These are phyloP conservation scores for Drosophila ficusphila DNA, from an alignment of 1,140 invertebrate genomes.

Conservation along the genomic window DNA sequence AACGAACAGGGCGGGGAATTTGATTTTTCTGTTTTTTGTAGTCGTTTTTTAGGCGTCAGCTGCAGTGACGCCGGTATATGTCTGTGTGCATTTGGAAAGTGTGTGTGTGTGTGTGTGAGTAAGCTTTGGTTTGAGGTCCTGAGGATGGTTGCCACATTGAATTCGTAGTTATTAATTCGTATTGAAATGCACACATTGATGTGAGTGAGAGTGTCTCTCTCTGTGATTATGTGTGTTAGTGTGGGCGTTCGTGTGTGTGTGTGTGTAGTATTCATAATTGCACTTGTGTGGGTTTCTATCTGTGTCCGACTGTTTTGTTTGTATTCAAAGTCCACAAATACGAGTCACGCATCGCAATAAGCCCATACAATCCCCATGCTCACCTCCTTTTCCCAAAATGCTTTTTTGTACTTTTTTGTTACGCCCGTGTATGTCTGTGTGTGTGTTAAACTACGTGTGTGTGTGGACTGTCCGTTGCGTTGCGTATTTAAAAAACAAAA, in stretches of 20 bases:
- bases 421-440: slow-evolving; percentile 6
- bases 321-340: slow-evolving; percentile 79
- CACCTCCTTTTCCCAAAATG: slow-evolving; percentile 21
- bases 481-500: slow-evolving; percentile 53
- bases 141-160: slow-evolving; percentile 68
- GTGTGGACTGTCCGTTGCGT: slow-evolving; percentile 46
- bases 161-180: slow-evolving; percentile 81
- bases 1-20: slow-evolving; percentile 69
- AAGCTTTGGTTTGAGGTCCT: background rate
- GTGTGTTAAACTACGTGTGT: slow-evolving; percentile 4
- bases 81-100: slow-evolving; percentile 26
- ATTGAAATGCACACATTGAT: slow-evolving; percentile 66
- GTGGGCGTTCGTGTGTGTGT: slow-evolving; percentile 13
- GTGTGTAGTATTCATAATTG: slow-evolving; percentile 32
- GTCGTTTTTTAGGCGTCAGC: slow-evolving; percentile 76
- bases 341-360: slow-evolving; percentile 77
- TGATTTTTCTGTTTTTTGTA: slow-evolving; percentile 77
- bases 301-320: slow-evolving; percentile 67
- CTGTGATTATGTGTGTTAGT: slow-evolving; percentile 7
- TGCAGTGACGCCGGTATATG: slow-evolving; percentile 42
- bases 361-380: slow-evolving; percentile 55
- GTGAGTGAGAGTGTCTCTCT: slow-evolving; percentile 50
- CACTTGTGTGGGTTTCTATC: slow-evolving; percentile 42
- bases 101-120: slow-evolving; percentile 12
- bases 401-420: slow-evolving; percentile 53